Evolutionary conservation across 2,888 invertebrate genomes (phyloP).

Genomic region (Ochlodes sylvanus): DNA sequence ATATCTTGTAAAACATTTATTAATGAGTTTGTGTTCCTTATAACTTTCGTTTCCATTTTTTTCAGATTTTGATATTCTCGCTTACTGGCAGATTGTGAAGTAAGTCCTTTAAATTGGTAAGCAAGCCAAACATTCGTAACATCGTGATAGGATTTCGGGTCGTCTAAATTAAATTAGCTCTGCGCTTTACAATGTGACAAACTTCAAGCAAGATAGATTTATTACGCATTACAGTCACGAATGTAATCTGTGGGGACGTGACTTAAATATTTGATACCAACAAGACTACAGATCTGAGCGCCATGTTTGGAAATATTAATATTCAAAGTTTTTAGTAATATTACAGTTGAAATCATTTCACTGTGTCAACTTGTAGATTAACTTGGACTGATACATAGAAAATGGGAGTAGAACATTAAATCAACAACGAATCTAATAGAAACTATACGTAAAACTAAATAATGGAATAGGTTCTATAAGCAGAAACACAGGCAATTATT

Average conservation of each 20-base stretch:
- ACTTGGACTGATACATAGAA: too few relatives aligned
- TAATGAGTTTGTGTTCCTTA: too few relatives aligned
- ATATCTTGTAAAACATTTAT: too few relatives aligned
- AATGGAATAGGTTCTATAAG: too few relatives aligned
- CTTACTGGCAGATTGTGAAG: neutral
- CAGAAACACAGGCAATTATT: too few relatives aligned
- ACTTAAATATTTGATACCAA: constrained; percentile 35
- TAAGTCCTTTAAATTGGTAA: constrained; percentile 22
- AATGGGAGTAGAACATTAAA: too few relatives aligned
- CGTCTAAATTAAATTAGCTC: constrained; percentile 36
- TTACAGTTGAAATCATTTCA: neutral
- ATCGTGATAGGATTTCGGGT: constrained; percentile 38
- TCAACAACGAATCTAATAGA: too few relatives aligned
- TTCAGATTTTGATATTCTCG: too few relatives aligned
- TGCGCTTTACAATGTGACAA: constrained; percentile 37
- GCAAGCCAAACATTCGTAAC: constrained; percentile 31
- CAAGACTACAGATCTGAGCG: constrained; percentile 12
- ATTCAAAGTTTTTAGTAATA: constrained; percentile 23
- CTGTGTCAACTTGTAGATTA: neutral
- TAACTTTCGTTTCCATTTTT: too few relatives aligned
- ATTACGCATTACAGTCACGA: constrained; percentile 43
- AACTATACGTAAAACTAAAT: too few relatives aligned
- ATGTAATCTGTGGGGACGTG: constrained; percentile 44
- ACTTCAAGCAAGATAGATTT: constrained; percentile 41
- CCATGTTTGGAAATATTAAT: constrained; percentile 37